phyloP scores from a whole-genome alignment of 1,140 invertebrate species.

The Papilio machaon region DNA sequence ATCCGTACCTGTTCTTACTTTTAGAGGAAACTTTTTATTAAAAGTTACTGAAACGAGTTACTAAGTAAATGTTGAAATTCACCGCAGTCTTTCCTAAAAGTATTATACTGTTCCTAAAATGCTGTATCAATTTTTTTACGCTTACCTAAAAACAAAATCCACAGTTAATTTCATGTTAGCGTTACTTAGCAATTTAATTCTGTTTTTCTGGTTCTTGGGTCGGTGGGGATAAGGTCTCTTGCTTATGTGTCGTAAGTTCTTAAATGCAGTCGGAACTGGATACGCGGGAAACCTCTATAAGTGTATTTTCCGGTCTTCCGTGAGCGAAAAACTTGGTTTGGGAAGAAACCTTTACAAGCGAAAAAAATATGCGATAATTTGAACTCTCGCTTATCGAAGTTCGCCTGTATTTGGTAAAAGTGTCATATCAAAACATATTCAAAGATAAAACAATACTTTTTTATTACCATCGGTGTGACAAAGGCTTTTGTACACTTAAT shows the following conservation, averaged over 20 bases:
- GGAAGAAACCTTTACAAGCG: too few relatives aligned
- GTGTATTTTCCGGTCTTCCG: too few relatives aligned
- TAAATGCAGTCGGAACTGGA: neutral
- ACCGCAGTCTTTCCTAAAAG: neutral
- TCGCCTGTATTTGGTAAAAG: neutral
- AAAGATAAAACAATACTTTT: slow-evolving; percentile 10
- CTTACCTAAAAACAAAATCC: too few relatives aligned
- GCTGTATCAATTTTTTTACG: neutral
- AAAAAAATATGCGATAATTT: too few relatives aligned
- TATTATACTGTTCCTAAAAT: neutral
- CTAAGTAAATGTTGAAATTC: slow-evolving; percentile 11
- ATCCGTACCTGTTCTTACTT: slow-evolving; percentile 7
- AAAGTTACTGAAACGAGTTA: slow-evolving; percentile 9
- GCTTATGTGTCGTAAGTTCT: neutral
- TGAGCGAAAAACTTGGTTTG: too few relatives aligned
- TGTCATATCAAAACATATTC: neutral
- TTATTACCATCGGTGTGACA: slow-evolving; percentile 19
- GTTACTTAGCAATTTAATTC: too few relatives aligned
- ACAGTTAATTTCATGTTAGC: too few relatives aligned
- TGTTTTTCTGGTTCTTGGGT: too few relatives aligned
- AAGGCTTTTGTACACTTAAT: slow-evolving; percentile 19
- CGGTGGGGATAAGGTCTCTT: neutral
- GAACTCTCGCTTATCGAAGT: too few relatives aligned
- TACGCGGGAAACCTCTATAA: too few relatives aligned
- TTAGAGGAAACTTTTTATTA: neutral